These are phyloP conservation scores for Pagrus major DNA, from an alignment of 2,113 vertebrate species.

Conservation along the genomic window DNA sequence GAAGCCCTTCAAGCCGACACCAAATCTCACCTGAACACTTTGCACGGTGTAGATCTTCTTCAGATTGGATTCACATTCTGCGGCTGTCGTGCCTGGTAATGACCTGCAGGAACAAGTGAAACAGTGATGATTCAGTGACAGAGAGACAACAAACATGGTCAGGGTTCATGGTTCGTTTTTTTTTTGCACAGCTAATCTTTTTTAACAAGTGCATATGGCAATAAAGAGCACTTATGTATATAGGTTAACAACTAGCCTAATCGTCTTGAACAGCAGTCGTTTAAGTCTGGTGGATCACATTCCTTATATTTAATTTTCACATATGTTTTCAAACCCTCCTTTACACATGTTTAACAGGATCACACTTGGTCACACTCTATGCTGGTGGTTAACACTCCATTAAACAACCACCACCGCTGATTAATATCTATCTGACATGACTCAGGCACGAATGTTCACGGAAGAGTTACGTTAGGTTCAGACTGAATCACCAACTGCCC, in stretches of 20 bases:
- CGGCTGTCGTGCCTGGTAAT: conserved; percentile 93
- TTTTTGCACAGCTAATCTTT: neutral
- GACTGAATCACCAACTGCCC: too few relatives aligned
- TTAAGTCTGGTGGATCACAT: too few relatives aligned
- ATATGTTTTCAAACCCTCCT: too few relatives aligned
- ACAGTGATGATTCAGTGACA: neutral
- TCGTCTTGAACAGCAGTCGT: neutral
- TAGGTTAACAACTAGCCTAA: neutral
- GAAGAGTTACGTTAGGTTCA: too few relatives aligned
- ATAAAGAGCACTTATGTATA: neutral
- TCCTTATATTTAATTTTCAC: too few relatives aligned
- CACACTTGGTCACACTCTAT: too few relatives aligned
- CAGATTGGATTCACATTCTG: conserved; percentile 94
- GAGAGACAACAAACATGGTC: neutral
- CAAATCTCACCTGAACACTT: conserved; percentile 90
- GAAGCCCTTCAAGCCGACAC: neutral
- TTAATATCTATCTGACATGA: too few relatives aligned
- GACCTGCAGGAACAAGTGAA: conserved; percentile 84
- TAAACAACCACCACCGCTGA: too few relatives aligned
- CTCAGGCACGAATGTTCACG: too few relatives aligned
- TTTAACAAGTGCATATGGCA: neutral
- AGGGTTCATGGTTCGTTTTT: neutral
- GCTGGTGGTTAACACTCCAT: too few relatives aligned
- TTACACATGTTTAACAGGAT: too few relatives aligned
- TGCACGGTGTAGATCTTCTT: conserved; percentile 97